Evolutionary conservation across 1,140 invertebrate genomes (phyloP), one percentile per base, ranked within the genome.

Genomic region (Caenorhabditis inopinata): DNA sequence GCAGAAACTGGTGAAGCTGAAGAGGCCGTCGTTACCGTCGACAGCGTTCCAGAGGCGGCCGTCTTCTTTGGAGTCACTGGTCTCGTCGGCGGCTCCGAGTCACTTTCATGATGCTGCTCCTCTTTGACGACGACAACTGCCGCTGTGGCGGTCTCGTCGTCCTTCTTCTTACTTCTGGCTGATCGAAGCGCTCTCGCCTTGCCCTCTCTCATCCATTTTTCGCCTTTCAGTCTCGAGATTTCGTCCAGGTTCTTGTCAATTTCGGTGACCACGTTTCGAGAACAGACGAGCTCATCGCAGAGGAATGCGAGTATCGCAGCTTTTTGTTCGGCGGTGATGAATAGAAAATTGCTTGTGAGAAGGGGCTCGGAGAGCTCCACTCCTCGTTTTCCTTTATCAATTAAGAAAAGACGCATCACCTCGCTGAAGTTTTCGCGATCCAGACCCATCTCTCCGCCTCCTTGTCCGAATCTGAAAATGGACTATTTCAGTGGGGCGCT

Each of bases 121-220:
- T 76, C 49, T 35, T 51, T 75, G 35, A 29, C 45, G 2, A 18
- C 27, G 14, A 42, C 38, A 42, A 38, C 18, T 21, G 75, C n/a
- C n/a, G n/a, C n/a, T n/a, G n/a, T n/a, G n/a, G n/a, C n/a, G n/a
- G n/a, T 80, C 68, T 74, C 51, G 16, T 76, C 73, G 5, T 51
- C 62, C 49, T 48, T 75, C 74, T 76, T 80, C 25, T 53, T 75
- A 35, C 48, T 80, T 16, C 73, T 76, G 14, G 42, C 42, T 7
- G n/a, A 9, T 76, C 45, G n/a, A 7, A 80, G 21, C 1, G 74
- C 79, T 49, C 79, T 42, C 7, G 75, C 74, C 23, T 81, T 81
- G 45, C 80, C 80, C 9, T 81, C 80, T 42, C 75, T 62, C 80
- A 81, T 77, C 80, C 80, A 81, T 53, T 75, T 47, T 23, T 81